A percentile compares a stretch with the other conserved stretches of the same genome.
These are phyloP conservation scores for Amphiprion percula DNA, from an alignment of 2,113 vertebrate genomes.

Conservation along the genomic window DNA sequence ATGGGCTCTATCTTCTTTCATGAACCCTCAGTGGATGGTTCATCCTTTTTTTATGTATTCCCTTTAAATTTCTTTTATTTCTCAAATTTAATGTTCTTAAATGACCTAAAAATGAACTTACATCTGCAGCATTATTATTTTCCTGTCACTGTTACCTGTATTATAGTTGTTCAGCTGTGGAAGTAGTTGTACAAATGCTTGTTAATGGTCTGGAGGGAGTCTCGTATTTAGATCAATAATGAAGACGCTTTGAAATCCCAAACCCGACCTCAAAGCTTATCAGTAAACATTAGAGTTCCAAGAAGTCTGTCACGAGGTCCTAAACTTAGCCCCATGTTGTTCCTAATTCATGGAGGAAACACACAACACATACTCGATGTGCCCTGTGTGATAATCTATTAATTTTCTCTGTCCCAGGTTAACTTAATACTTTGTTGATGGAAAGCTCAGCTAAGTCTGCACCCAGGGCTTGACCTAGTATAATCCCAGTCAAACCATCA, in stretches of 20 bases:
- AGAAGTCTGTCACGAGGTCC: slow-evolving; percentile 5
- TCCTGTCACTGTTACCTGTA: neutral
- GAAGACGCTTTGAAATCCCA: slow-evolving; percentile 37
- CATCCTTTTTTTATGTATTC: slow-evolving; percentile 35
- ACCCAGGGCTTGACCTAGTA: slow-evolving; percentile 69
- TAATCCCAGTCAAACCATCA: slow-evolving; percentile 75
- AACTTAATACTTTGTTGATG: slow-evolving; percentile 69
- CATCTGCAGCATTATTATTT: slow-evolving; percentile 16
- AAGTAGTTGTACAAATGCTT: neutral
- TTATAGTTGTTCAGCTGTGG: neutral
- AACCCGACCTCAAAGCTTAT: slow-evolving; percentile 26
- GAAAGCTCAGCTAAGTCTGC: slow-evolving; percentile 64
- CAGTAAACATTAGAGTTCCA: slow-evolving; percentile 26
- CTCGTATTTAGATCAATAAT: slow-evolving; percentile 49
- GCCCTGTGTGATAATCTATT: slow-evolving; percentile 46
- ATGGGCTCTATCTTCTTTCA: neutral
- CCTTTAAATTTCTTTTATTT: slow-evolving; percentile 21
- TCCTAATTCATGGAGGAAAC: slow-evolving; percentile 11
- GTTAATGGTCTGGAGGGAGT: slow-evolving; percentile 17
- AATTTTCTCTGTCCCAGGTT: slow-evolving; percentile 60
- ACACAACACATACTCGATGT: neutral
- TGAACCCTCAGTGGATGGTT: neutral
- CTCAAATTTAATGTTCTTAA: slow-evolving; percentile 10
- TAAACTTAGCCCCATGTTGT: slow-evolving; percentile 2
- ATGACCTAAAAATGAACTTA: slow-evolving; percentile 39